phyloP scores from a whole-genome alignment of 2,113 vertebrate species.

The Dicerorhinus sumatrensis region DNA sequence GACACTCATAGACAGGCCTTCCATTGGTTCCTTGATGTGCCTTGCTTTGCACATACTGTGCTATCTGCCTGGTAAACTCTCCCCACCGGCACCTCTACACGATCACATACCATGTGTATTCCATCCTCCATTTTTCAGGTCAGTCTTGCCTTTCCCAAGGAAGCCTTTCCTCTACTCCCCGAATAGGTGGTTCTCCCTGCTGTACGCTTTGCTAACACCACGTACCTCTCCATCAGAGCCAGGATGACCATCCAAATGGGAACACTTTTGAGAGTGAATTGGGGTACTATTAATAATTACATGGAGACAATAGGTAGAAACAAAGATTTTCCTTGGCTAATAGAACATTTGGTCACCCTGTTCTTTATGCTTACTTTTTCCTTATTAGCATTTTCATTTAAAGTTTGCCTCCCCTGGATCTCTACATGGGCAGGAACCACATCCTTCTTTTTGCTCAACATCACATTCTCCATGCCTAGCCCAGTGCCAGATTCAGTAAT shows the following conservation, averaged over 20 bases:
- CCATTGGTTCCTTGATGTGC: not conserved
- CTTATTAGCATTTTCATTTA: not conserved
- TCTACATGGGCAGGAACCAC: not conserved
- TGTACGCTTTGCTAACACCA: not conserved
- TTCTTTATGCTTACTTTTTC: slow-evolving; percentile 8
- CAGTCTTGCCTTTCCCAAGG: not conserved
- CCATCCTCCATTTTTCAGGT: not conserved
- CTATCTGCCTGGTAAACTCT: not conserved
- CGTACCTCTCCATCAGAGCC: not conserved
- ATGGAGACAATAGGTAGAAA: not conserved
- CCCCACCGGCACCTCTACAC: not conserved
- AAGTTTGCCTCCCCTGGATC: not conserved
- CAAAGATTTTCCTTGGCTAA: not conserved
- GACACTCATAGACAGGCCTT: not conserved
- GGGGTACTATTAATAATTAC: not conserved
- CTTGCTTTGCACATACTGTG: not conserved
- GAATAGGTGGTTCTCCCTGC: not conserved
- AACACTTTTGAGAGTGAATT: not conserved
- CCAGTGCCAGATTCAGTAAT: not conserved
- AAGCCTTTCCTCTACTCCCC: not conserved
- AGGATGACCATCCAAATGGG: not conserved
- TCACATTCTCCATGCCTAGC: not conserved
- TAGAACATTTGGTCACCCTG: not conserved
- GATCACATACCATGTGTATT: not conserved
- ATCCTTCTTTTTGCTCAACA: not conserved